phyloP scores from a whole-genome alignment of 2,888 invertebrate species.

The Amphiduros pacificus region DNA sequence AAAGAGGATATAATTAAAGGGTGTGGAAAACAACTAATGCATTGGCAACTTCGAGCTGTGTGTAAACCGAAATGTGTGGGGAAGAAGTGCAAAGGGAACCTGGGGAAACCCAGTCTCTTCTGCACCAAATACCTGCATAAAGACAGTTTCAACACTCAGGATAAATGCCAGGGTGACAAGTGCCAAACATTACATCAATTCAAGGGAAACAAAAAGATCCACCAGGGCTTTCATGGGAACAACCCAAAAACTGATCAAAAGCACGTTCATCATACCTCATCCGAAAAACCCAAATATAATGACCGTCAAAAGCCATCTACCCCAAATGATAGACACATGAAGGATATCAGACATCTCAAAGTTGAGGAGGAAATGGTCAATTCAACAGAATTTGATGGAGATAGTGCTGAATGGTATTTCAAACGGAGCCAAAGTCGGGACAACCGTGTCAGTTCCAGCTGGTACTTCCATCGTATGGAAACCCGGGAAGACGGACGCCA shows the following conservation, averaged over 20 bases:
- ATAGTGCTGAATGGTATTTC: neutral
- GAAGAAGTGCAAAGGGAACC: constrained; percentile 4
- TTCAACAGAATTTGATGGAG: too few relatives aligned
- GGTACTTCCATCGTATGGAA: neutral
- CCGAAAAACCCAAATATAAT: neutral
- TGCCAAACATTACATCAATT: too few relatives aligned
- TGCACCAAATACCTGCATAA: too few relatives aligned
- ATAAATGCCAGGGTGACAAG: too few relatives aligned
- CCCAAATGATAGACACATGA: too few relatives aligned
- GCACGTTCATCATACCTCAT: too few relatives aligned
- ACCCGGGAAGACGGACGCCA: neutral
- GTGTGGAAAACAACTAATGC: constrained; percentile 27
- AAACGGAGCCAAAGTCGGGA: neutral
- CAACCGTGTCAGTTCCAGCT: neutral
- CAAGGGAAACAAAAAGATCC: too few relatives aligned
- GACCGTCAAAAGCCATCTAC: neutral
- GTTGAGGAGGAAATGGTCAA: too few relatives aligned
- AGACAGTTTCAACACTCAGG: too few relatives aligned
- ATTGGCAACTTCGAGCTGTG: constrained; percentile 26
- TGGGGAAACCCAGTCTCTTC: too few relatives aligned
- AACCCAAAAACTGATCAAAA: neutral
- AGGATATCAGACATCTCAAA: too few relatives aligned
- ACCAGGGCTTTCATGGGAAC: neutral
- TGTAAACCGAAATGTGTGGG: constrained; percentile 16
- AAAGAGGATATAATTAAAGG: constrained; percentile 23